Percentiles rank a stretch among this genome's conserved stretches.
phyloP scores from a whole-genome alignment of 2,797 vertebrate species.

The Iguana delicatissima region DNA sequence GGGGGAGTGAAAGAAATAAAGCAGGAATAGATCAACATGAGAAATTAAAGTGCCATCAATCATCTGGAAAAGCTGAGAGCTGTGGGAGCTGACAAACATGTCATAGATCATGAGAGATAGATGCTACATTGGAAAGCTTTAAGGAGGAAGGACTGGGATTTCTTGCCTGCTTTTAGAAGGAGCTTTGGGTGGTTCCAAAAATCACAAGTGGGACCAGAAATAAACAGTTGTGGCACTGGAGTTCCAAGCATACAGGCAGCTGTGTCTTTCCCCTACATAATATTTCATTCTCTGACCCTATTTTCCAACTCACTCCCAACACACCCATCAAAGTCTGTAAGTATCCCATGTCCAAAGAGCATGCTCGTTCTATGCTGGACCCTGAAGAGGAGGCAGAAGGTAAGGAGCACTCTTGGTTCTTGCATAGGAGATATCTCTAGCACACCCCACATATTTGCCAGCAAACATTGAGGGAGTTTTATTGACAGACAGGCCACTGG shows the following conservation, averaged over 20 bases:
- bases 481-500: background rate
- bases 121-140: background rate
- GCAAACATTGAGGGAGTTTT: background rate
- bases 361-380: background rate
- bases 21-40: constrained; percentile 28
- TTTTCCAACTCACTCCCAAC: background rate
- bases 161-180: constrained; percentile 8
- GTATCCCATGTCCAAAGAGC: background rate
- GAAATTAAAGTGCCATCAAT: constrained; percentile 43
- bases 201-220: background rate
- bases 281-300: background rate
- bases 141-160: constrained; percentile 6
- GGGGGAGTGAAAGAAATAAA: constrained; percentile 24
- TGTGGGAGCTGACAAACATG: constrained; percentile 31
- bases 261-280: background rate
- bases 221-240: background rate
- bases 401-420: background rate
- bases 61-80: constrained; percentile 22
- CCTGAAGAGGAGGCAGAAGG: too few relatives aligned
- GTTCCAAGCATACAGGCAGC: background rate
- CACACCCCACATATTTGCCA: background rate
- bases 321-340: background rate
- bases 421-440: background rate
- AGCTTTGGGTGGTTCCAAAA: background rate
- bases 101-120: constrained; percentile 1